A percentile compares a stretch with the other conserved stretches of the same genome.
These are phyloP conservation scores for Aplocera efformata DNA, from an alignment of 2,888 invertebrate genomes.

Conservation along the genomic window DNA sequence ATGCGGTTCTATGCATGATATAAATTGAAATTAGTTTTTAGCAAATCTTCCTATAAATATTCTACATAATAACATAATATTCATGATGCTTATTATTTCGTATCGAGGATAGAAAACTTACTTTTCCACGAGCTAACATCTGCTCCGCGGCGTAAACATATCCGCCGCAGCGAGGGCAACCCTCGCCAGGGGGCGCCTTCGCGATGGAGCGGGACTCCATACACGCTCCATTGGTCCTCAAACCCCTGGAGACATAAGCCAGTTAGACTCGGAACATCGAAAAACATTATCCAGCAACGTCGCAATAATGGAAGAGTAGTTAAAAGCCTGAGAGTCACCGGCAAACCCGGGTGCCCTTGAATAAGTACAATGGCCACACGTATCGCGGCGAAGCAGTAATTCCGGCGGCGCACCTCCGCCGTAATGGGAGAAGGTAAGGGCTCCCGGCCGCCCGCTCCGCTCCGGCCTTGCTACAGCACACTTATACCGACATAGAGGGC, in stretches of 20 bases:
- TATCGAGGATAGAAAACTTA: slow-evolving; percentile 70
- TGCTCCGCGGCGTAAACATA: slow-evolving; percentile 95
- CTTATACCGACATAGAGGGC: slow-evolving; percentile 80
- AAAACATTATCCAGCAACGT: slow-evolving; percentile 51
- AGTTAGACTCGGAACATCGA: slow-evolving; percentile 40
- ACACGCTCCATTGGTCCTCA: slow-evolving; percentile 82
- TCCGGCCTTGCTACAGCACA: slow-evolving; percentile 64
- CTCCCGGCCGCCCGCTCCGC: slow-evolving; percentile 79
- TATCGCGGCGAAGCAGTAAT: slow-evolving; percentile 70
- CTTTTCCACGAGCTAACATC: slow-evolving; percentile 94
- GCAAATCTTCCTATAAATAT: too few relatives aligned
- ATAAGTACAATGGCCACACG: slow-evolving; percentile 60
- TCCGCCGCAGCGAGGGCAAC: slow-evolving; percentile 94
- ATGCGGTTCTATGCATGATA: too few relatives aligned
- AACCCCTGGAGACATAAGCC: slow-evolving; percentile 57
- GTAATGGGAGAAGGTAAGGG: slow-evolving; percentile 81
- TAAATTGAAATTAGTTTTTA: too few relatives aligned
- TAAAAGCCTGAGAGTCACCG: slow-evolving; percentile 68
- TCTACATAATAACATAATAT: not conserved
- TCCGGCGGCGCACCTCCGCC: slow-evolving; percentile 79
- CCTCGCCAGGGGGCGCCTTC: slow-evolving; percentile 91
- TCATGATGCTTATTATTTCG: not conserved
- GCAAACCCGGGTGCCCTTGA: slow-evolving; percentile 59
- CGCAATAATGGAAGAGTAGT: slow-evolving; percentile 70
- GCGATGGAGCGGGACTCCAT: slow-evolving; percentile 86